A percentile compares a stretch with the other conserved stretches of the same genome.
Evolutionary conservation across 2,113 vertebrate species (phyloP).

Genomic region (Zosterops japonicus): DNA sequence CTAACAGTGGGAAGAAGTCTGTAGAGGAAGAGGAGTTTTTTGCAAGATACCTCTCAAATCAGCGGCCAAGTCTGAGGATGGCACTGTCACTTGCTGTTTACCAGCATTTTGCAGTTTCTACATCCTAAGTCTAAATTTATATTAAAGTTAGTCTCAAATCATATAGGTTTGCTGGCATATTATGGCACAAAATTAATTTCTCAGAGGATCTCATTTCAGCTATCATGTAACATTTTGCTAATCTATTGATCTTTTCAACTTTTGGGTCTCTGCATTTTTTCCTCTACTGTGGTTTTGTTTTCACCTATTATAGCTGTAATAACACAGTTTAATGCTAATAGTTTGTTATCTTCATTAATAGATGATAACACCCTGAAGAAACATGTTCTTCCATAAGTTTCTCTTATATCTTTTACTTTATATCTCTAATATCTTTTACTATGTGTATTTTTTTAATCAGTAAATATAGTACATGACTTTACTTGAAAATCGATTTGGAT

Average conservation of each 20-base stretch:
- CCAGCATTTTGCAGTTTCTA: not conserved
- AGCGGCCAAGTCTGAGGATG: not conserved
- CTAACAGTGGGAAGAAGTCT: not conserved
- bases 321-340: conserved; percentile 58
- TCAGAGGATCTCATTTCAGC: conserved; percentile 68
- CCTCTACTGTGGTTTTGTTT: conserved; percentile 57
- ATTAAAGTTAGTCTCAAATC: conserved; percentile 47
- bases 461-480: not conserved
- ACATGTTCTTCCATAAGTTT: not conserved
- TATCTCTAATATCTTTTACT: not conserved
- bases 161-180: conserved; percentile 46
- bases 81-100: not conserved
- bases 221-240: conserved; percentile 56
- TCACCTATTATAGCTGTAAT: conserved; percentile 58
- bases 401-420: not conserved
- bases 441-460: not conserved
- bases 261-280: conserved; percentile 66
- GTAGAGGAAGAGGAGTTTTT: not conserved
- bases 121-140: not conserved
- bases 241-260: conserved; percentile 66
- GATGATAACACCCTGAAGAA: conserved; percentile 21
- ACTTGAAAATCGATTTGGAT: not conserved
- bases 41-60: not conserved
- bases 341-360: conserved; percentile 25
- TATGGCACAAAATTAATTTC: conserved; percentile 53